Evolutionary conservation across 2,797 vertebrate species (phyloP).

Genomic region (Erpetoichthys calabaricus): DNA sequence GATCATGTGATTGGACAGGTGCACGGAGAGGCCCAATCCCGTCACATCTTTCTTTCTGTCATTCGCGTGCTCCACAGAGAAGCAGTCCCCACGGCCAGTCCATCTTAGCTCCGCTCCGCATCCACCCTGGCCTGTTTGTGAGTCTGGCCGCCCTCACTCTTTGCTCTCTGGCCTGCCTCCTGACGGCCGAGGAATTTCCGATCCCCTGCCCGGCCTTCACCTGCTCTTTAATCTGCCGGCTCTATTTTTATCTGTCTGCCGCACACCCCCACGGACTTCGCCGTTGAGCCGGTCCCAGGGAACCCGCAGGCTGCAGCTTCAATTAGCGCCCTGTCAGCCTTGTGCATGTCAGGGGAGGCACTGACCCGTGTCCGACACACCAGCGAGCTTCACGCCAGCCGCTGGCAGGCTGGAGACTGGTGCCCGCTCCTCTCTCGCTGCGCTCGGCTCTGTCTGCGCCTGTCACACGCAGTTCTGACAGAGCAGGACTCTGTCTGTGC

Average conservation of each 20-base stretch:
- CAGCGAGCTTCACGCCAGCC: no score
- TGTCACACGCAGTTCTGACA: no score
- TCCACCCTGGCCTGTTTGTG: no score
- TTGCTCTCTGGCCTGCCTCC: conserved; percentile 21
- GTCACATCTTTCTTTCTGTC: not conserved
- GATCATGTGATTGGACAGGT: no score
- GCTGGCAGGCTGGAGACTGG: no score
- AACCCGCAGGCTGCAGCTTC: conserved; percentile 35
- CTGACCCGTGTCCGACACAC: no score
- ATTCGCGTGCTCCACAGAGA: not conserved
- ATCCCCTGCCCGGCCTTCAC: conserved; percentile 54
- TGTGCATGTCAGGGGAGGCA: conserved; percentile 27
- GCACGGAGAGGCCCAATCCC: no score
- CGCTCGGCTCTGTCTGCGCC: no score
- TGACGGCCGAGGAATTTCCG: conserved; percentile 35
- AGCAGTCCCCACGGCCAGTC: no score
- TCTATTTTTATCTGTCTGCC: conserved; percentile 51
- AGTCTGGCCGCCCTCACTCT: not conserved
- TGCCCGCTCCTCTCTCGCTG: no score
- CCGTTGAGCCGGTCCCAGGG: conserved; percentile 24
- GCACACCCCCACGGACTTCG: conserved; percentile 18
- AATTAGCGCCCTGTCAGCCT: conserved; percentile 56
- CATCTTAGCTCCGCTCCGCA: no score
- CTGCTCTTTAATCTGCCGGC: conserved; percentile 56
- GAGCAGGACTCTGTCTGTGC: no score